phyloP scores from a whole-genome alignment of 2,888 invertebrate genomes.

The Cyaniris semiargus region DNA sequence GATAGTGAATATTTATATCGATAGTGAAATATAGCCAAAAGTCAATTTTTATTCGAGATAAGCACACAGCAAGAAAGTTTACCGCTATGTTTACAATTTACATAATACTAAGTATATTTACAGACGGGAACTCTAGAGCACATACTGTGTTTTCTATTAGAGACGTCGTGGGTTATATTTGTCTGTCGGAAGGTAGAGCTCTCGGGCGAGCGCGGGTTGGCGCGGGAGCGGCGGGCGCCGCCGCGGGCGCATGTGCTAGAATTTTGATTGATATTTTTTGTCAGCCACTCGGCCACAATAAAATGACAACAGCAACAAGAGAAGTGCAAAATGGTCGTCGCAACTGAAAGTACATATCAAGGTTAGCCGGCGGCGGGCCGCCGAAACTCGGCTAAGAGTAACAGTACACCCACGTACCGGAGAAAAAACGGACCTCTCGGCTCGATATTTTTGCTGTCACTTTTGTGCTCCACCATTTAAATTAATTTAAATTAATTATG shows the following conservation, averaged over 20 bases:
- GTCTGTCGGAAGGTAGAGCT: neutral
- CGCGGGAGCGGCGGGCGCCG: constrained; percentile 45
- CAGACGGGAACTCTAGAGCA: constrained; percentile 4
- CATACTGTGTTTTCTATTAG: neutral
- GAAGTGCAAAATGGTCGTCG: constrained; percentile 76
- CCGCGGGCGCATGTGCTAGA: constrained; percentile 78
- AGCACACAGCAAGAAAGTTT: neutral
- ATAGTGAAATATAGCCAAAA: neutral
- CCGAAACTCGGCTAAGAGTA: constrained; percentile 76
- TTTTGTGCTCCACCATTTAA: constrained; percentile 67
- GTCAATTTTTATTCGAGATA: neutral
- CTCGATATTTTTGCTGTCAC: constrained; percentile 56
- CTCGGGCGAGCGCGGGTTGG: constrained; percentile 48
- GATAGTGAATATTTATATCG: neutral
- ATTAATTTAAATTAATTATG: constrained; percentile 72
- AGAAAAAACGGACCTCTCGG: constrained; percentile 66
- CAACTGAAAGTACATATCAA: constrained; percentile 77
- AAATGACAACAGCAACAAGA: constrained; percentile 78
- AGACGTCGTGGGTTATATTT: neutral
- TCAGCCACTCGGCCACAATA: constrained; percentile 77
- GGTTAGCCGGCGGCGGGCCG: constrained; percentile 71
- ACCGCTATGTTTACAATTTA: constrained; percentile 14
- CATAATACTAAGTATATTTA: neutral
- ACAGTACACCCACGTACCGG: constrained; percentile 68
- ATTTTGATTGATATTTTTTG: constrained; percentile 81